Evolutionary conservation across 2,888 invertebrate genomes (phyloP).

Genomic region (Adela reaumurella): DNA sequence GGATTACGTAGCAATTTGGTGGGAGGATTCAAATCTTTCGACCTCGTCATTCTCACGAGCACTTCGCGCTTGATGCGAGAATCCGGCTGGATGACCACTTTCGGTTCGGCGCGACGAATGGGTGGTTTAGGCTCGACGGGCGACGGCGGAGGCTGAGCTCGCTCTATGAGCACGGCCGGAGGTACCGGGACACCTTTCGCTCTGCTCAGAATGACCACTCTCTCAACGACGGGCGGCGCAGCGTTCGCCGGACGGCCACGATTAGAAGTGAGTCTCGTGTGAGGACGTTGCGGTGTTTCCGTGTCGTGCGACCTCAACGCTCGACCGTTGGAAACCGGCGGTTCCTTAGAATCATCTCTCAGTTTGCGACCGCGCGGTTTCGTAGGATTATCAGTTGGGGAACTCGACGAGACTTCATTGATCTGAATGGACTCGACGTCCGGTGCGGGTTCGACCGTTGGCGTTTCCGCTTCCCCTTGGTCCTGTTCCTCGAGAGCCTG

Average conservation of each 20-base stretch:
- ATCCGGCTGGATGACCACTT: background rate
- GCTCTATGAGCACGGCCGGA: slow-evolving; percentile 1
- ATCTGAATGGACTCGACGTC: slow-evolving; percentile 58
- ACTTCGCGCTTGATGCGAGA: background rate
- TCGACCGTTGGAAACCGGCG: slow-evolving; percentile 25
- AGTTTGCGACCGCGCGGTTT: slow-evolving; percentile 26
- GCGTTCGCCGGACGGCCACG: slow-evolving; percentile 13
- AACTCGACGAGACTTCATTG: slow-evolving; percentile 65
- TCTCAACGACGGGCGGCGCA: slow-evolving; percentile 17
- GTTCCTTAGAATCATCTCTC: slow-evolving; percentile 18
- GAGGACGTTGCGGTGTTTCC: slow-evolving; percentile 25
- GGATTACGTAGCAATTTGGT: slow-evolving; percentile 3
- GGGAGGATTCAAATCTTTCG: background rate
- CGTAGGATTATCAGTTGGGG: slow-evolving; percentile 41
- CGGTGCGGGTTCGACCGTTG: slow-evolving; percentile 13
- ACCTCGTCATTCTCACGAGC: background rate
- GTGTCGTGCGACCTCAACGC: slow-evolving; percentile 47
- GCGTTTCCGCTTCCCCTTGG: slow-evolving; percentile 10
- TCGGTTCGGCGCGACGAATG: slow-evolving; percentile 7
- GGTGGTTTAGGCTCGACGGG: slow-evolving; percentile 8
- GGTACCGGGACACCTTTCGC: slow-evolving; percentile 14
- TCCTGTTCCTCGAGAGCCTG: slow-evolving; percentile 10
- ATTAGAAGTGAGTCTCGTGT: slow-evolving; percentile 23
- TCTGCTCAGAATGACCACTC: slow-evolving; percentile 35
- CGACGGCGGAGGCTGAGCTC: slow-evolving; percentile 6